phyloP scores from a whole-genome alignment of 2,888 invertebrate genomes.

The Sphinx pinastri region DNA sequence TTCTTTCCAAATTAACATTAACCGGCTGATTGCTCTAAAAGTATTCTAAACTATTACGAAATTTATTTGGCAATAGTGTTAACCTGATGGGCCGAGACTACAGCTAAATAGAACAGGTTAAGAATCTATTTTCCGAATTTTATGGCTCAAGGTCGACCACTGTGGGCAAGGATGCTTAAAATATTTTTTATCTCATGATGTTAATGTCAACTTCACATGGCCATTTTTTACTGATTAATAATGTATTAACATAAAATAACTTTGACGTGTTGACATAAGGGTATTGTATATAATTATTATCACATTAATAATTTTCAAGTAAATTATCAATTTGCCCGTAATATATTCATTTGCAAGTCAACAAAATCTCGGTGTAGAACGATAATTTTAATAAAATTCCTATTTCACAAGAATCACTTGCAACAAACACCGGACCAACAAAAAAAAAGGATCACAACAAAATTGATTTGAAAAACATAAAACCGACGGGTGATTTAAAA shows the following conservation, averaged over 20 bases:
- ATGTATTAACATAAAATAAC: not conserved
- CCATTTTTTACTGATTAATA: constrained; percentile 1
- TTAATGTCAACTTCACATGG: not conserved
- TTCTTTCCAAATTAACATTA: too few species aligned
- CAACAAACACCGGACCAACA: constrained; percentile 4
- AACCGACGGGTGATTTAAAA: constrained; percentile 39
- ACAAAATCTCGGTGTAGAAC: too few species aligned
- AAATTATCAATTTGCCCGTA: not conserved
- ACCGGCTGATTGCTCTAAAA: too few species aligned
- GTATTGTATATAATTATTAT: not conserved
- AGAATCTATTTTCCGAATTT: too few species aligned
- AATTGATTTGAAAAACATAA: constrained; percentile 36
- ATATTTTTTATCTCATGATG: not conserved
- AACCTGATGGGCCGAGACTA: not conserved
- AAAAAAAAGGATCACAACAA: constrained; percentile 26
- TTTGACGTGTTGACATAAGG: constrained; percentile 2
- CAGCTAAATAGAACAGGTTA: not conserved
- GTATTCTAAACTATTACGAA: too few species aligned
- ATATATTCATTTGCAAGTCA: too few species aligned
- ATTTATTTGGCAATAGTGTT: not conserved
- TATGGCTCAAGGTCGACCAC: constrained; percentile 1
- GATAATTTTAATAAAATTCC: too few species aligned
- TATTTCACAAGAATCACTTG: constrained; percentile 5
- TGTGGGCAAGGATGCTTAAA: not conserved
- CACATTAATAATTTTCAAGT: not conserved